Evolutionary conservation across 2,797 vertebrate species (phyloP), one percentile per base, ranked within the genome.

Genomic region (Chaenodraco wilsoni): DNA sequence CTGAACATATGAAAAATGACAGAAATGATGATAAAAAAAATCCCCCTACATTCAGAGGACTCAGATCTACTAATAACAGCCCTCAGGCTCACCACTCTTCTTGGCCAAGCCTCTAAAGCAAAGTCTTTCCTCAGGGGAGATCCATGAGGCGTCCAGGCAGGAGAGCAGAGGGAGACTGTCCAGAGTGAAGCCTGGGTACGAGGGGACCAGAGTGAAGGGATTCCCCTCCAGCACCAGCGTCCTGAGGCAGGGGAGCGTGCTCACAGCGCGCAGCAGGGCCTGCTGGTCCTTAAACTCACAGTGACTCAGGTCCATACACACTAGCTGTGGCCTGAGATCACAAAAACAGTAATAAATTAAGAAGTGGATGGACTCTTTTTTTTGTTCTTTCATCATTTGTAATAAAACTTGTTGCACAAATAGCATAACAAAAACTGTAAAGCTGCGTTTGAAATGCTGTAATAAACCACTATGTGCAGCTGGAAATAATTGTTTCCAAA

Each of bases 301-400:
- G 85, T 95, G 94, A 74, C 96, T 90, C 87, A 99, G 89, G 89
- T 98, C 96, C 83, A 99, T 93, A 69, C 96, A 96, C 72, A 96
- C 72, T 1, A 98, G 93, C 67, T 88, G 90, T 51, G 96, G 96
- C 97, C 97, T 98, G 77, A 63, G 31, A 64, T 55, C 64, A 79
- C 33, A 46, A 33, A 62, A 71, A 54, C n/a, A 16, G 17, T 56
- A 4, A 14, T 7, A 50, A 10, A 69, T 14, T 6, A 52, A 15
- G 15, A 46, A 17, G 3, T 46, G 15, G 44, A 65, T 54, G 40
- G 12, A 54, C n/a, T 65, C 21, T 23, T 60, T 27, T 27, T 59
- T 27, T 27, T 27, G 27, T 27, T 31, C 23, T 3, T 3, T 56
- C 31, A 60, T 44, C 2, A 33, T 44, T 23, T 21, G 58, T 23